Base-by-base conservation (phyloP, 2,888 invertebrate genomes). In the Rhogogaster chlorosoma region DNA sequence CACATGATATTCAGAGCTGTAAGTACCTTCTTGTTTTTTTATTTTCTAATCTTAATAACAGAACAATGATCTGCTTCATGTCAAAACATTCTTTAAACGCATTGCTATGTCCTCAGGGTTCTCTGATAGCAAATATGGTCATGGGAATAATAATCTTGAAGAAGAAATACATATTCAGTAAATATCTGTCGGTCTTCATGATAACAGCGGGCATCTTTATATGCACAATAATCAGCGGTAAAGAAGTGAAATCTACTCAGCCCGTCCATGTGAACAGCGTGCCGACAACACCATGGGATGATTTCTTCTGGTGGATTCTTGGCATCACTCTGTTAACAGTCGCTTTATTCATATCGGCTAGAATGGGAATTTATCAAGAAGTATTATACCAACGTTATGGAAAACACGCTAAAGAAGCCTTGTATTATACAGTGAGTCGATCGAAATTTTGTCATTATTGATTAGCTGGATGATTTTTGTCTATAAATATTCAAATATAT, bases 1-100 rank as follows among this genome's bases (percentile, higher is more conserved):
- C 99, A 99, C 92, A 99, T 99, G 97, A 99, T 99, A 92, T 99
- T 99, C 93, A 95, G 99, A 94, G 97, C 99, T 85, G 97, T 97
- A 94, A 95, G 96, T 94, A 84, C 83, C 73, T 70, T 12, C 32
- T 73, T 73, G 38, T 84, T 75, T 18, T 73, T n/a, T 1, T 29
- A 38, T 38, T 38, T 83, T 61, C n/a, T 36, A 53, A 80, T 53
- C 15, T 73, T 32, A 7, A 12, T 83, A 45, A 61, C 15, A 15
- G 9, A 10, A 45, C 38, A 75, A n/a, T 9, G 15, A 42, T 7
- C 75, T 85, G 26, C 0, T 32, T 57, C 10, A n/a, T 45, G 18
- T 15, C 7, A 78, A 77, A 70, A 78, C 36, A 45, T 84, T 61
- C 2, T 53, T 6, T 22, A 71, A 7, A 6, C 18, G 53, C 53